Evolutionary conservation across 2,888 invertebrate species (phyloP).

Genomic region (Plagodis dolabraria): DNA sequence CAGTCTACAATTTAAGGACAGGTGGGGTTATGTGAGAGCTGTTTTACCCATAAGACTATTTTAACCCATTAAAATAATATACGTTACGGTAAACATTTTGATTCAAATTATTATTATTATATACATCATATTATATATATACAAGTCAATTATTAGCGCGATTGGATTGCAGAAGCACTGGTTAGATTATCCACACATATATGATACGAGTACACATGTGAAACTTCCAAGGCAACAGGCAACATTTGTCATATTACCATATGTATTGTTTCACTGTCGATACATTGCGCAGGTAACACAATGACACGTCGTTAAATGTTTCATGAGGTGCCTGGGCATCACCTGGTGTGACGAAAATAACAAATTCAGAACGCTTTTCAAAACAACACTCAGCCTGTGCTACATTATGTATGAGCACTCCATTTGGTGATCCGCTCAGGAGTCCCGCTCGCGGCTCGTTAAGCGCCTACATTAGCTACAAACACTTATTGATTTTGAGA

Average conservation of each 20-base stretch:
- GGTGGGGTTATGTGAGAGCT: no score
- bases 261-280: constrained; percentile 10
- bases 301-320: constrained; percentile 77
- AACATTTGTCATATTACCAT: constrained; percentile 19
- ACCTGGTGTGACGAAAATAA: constrained; percentile 83
- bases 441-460: constrained; percentile 82
- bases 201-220: no score
- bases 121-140: no score
- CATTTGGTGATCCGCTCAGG: constrained; percentile 84
- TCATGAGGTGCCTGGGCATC: constrained; percentile 77
- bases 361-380: constrained; percentile 83
- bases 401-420: constrained; percentile 85
- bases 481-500: constrained; percentile 82
- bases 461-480: constrained; percentile 83
- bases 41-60: no score
- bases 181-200: no score
- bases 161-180: no score
- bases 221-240: constrained; percentile 6
- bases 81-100: no score
- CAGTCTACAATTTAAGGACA: not conserved
- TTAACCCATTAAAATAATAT: no score
- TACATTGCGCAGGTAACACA: constrained; percentile 39
- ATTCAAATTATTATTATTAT: no score
- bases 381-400: constrained; percentile 81
- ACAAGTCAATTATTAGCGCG: no score